Percentiles rank a stretch among this genome's conserved stretches.
Conservation (phyloP, 1,140 invertebrate species). For the Papilio dardanus region DNA sequence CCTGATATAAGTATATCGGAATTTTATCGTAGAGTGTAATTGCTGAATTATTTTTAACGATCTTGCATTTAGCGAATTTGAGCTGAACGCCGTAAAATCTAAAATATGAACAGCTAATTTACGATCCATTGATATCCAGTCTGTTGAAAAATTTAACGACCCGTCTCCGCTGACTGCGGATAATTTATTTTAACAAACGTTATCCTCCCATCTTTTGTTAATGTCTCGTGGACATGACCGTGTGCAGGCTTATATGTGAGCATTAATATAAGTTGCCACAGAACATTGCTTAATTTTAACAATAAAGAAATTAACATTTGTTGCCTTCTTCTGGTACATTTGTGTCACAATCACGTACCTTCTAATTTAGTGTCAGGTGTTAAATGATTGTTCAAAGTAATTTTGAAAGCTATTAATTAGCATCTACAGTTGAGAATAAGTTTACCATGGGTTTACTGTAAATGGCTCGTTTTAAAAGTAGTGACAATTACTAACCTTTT, state of each 20-base stretch:
- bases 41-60: constrained; percentile 17
- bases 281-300: constrained; percentile 7
- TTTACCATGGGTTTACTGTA: not conserved
- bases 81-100: constrained; percentile 2
- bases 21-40: not conserved
- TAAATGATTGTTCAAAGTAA: not conserved
- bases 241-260: constrained; percentile 31
- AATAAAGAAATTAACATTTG: not conserved
- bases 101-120: constrained; percentile 44
- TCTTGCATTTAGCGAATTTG: constrained; percentile 30
- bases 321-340: not conserved
- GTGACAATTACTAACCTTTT: not conserved
- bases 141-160: constrained; percentile 56
- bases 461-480: not conserved
- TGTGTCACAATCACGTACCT: not conserved
- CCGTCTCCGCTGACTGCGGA: constrained; percentile 49
- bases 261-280: not conserved
- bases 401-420: not conserved
- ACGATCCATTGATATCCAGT: constrained; percentile 41
- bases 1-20: too few relatives aligned
- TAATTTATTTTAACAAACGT: constrained; percentile 61
- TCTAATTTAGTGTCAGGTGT: not conserved
- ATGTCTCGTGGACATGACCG: constrained; percentile 55
- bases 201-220: constrained; percentile 58
- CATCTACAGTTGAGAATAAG: not conserved